Percentiles rank a stretch among this genome's conserved stretches.
Evolutionary conservation across 2,888 invertebrate genomes (phyloP).

Genomic region (Muscina levida): DNA sequence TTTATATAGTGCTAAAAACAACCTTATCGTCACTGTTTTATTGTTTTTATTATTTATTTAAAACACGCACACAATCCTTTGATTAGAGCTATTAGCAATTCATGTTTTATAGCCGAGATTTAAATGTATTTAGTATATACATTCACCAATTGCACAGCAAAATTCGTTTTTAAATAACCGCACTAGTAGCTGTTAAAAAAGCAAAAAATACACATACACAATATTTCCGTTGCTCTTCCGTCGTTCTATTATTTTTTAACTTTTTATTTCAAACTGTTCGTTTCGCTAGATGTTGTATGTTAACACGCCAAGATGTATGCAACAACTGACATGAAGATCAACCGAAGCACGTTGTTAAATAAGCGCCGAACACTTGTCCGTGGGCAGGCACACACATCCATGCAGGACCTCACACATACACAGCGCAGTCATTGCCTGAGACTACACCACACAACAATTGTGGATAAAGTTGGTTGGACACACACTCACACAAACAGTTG

Average conservation of each 20-base stretch:
- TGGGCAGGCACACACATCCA: conserved; percentile 13
- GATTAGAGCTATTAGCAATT: no score
- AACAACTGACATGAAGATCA: conserved; percentile 77
- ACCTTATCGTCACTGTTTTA: no score
- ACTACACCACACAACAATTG: conserved; percentile 19
- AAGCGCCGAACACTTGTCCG: conserved; percentile 42
- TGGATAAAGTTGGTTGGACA: neutral
- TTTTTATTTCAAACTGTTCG: conserved; percentile 14
- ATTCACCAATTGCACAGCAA: no score
- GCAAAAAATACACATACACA: no score
- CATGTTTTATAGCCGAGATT: no score
- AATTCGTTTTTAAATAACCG: neutral
- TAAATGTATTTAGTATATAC: no score
- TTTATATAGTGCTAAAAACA: no score
- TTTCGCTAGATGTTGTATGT: conserved; percentile 40
- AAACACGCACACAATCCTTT: no score
- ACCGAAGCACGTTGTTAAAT: conserved; percentile 73
- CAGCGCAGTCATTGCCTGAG: neutral
- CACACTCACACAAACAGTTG: neutral
- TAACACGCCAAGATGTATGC: conserved; percentile 75
- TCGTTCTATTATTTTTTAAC: conserved; percentile 26
- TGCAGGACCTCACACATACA: neutral
- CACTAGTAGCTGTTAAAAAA: no score
- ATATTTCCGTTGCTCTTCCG: no score
- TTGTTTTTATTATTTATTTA: no score